Evolutionary conservation across 1,140 invertebrate genomes (phyloP).

Genomic region (Leptinotarsa defecta): DNA sequence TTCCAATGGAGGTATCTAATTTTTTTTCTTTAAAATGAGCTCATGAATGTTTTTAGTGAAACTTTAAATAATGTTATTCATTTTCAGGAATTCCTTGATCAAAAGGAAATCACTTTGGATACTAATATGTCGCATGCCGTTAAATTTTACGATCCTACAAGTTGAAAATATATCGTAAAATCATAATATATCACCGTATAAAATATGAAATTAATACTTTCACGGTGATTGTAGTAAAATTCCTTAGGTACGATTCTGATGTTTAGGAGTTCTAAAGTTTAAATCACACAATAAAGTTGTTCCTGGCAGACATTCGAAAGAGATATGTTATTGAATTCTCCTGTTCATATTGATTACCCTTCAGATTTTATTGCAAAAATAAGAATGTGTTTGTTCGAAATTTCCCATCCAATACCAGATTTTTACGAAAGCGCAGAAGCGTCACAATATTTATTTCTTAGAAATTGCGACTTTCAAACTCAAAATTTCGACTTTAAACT

Average conservation of each 20-base stretch:
- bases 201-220: conserved; percentile 17
- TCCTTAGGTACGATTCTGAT: conserved; percentile 6
- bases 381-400: not conserved
- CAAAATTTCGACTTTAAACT: no score
- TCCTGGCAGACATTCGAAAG: not conserved
- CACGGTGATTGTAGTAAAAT: conserved; percentile 18
- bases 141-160: conserved; percentile 14
- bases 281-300: conserved; percentile 10
- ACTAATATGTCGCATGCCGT: conserved; percentile 11
- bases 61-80: not conserved
- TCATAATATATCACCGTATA: conserved; percentile 20
- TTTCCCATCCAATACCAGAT: no score
- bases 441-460: no score
- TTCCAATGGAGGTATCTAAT: no score
- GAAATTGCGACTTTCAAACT: no score
- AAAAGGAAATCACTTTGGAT: not conserved
- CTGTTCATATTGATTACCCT: not conserved
- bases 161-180: conserved; percentile 17
- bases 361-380: not conserved
- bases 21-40: no score
- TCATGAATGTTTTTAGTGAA: no score
- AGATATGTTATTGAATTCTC: not conserved
- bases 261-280: conserved; percentile 11
- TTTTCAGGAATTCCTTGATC: not conserved
- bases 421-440: no score